Base-by-base conservation (phyloP, 2,113 vertebrate genomes). In the Glareola pratincola region DNA sequence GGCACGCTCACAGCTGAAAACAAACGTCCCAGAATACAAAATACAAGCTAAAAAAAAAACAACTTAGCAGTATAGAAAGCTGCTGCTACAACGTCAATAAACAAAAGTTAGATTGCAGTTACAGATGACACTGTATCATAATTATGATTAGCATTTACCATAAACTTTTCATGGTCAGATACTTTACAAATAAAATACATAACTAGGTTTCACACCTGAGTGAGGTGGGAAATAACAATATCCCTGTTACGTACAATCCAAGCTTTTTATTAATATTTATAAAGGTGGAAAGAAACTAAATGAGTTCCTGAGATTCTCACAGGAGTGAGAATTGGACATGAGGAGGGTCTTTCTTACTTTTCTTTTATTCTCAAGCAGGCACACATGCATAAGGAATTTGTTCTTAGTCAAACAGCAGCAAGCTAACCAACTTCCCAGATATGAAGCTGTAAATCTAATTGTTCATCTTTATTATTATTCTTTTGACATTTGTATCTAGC, bases 21-120 rank as follows among this genome's bases (percentile, higher is more conserved):
- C 0, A 39, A 2, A 8, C 6, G 0, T 53, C 51, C 48, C 32
- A 8, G 45, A 67, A 77, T 13, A 83, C 22, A 64, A 81, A 37
- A 50, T 5, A 45, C 22, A 79, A 92, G 53, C 12, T 15, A 17
- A 43, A 62, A 66, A 24, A 45, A n/a, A 23, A 4, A 1, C 4
- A 74, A 4, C 4, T 34, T 43, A 66, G 30, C 32, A 54, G 22
- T 21, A 56, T 10, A 83, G 36, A 92, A 91, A 43, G 18, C 7
- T 64, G 47, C 43, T 78, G 14, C 59, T 79, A 69, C 54, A 64
- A 50, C 22, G 89, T 6, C 19, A 69, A 23, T 20, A 74, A 69
- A 45, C 36, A 66, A 84, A 47, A 92, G 8, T 67, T 54, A 76
- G 36, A 39, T 2, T 73, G 21, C 24, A 41, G 47, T 76, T 82